These are phyloP conservation scores for Zophobas morio DNA, from an alignment of 1,140 invertebrate species.

Conservation along the genomic window DNA sequence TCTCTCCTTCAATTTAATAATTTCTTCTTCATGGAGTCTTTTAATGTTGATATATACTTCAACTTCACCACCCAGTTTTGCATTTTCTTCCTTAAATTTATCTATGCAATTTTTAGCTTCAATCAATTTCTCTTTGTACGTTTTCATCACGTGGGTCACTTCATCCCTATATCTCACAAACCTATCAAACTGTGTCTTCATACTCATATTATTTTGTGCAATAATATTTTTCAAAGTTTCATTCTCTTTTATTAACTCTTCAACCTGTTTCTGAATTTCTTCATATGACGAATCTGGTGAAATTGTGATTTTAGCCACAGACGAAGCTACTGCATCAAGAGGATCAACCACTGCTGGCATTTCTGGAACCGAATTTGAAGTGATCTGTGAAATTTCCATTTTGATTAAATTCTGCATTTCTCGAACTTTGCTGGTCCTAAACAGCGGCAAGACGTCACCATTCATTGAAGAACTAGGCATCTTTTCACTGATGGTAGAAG, in stretches of 20 bases:
- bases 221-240: conserved; percentile 26
- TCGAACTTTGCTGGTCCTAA: conserved; percentile 1
- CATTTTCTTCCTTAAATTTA: conserved; percentile 27
- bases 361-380: not conserved
- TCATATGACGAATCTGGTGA: conserved; percentile 20
- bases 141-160: conserved; percentile 17
- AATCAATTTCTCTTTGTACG: conserved; percentile 11
- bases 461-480: not conserved
- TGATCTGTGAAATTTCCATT: conserved; percentile 17
- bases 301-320: conserved; percentile 17
- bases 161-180: conserved; percentile 25
- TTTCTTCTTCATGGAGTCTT: conserved; percentile 12
- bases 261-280: conserved; percentile 28
- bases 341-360: conserved; percentile 9
- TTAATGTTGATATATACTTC: conserved; percentile 14
- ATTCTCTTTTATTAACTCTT: conserved; percentile 24
- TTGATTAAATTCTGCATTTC: conserved; percentile 19
- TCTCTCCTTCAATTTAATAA: conserved; percentile 20
- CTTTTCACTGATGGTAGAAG: conserved; percentile 5
- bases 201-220: conserved; percentile 22
- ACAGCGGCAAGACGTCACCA: conserved; percentile 4
- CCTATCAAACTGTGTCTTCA: conserved; percentile 12
- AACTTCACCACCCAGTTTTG: conserved; percentile 1
- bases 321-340: not conserved
- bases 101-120: conserved; percentile 20